Percentiles rank a stretch among this genome's conserved stretches.
phyloP scores from a whole-genome alignment of 2,888 invertebrate species.

The Polietes domitor region DNA sequence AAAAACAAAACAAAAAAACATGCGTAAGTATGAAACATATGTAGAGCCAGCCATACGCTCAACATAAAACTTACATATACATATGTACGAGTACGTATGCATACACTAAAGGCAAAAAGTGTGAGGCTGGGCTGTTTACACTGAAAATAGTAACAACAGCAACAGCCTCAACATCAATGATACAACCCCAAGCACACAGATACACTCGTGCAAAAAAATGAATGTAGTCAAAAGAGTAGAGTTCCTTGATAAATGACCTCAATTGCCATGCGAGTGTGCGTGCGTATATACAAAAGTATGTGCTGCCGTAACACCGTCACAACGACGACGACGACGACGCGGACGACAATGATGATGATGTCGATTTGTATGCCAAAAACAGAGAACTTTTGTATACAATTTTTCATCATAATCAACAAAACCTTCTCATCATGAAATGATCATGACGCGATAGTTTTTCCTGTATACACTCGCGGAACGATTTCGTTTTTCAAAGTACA shows the following conservation, averaged over 20 bases:
- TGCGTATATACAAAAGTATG: slow-evolving; percentile 4
- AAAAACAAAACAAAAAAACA: neutral
- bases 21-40: neutral
- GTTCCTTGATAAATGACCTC: slow-evolving; percentile 65
- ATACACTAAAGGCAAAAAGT: slow-evolving; percentile 4
- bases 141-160: slow-evolving; percentile 16
- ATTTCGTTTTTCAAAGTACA: slow-evolving; percentile 27
- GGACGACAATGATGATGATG: slow-evolving; percentile 26
- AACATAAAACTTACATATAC: neutral
- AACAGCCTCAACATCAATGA: neutral
- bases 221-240: slow-evolving; percentile 47
- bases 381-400: neutral
- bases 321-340: no score
- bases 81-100: no score
- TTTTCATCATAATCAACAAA: no score
- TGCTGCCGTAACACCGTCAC: neutral
- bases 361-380: slow-evolving; percentile 51
- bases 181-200: neutral
- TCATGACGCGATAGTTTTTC: slow-evolving; percentile 26
- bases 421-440: slow-evolving; percentile 12
- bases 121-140: neutral
- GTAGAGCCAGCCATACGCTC: no score
- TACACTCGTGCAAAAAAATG: neutral
- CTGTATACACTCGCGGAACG: slow-evolving; percentile 8
- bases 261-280: slow-evolving; percentile 42